A percentile compares a stretch with the other conserved stretches of the same genome.
These are phyloP conservation scores for Paragorgia papillata DNA, from an alignment of 92 coral and sea anemone genomes.

Conservation along the genomic window DNA sequence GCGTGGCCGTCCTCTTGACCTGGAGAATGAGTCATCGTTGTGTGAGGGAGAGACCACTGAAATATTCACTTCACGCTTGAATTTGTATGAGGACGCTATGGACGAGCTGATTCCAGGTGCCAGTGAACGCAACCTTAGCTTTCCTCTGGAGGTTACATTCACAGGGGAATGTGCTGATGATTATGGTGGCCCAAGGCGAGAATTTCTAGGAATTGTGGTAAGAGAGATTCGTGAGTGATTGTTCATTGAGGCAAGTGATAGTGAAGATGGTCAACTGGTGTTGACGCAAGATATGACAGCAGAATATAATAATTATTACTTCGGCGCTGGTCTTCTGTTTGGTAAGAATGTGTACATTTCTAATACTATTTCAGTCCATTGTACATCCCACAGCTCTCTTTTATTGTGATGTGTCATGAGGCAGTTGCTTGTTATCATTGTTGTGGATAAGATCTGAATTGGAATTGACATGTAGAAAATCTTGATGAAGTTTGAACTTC, in stretches of 20 bases:
- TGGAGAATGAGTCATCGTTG: constrained; percentile 11
- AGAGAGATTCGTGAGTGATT: no score
- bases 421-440: no score
- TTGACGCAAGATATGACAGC: constrained; percentile 14
- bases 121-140: no score
- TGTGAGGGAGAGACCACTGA: constrained; percentile 50
- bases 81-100: constrained; percentile 45
- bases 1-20: constrained; percentile 51
- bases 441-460: neutral
- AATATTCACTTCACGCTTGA: constrained; percentile 35
- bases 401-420: no score
- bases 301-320: constrained; percentile 24
- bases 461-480: neutral
- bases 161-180: constrained; percentile 56
- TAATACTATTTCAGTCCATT: no score
- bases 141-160: constrained; percentile 53
- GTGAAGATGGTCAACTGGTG: constrained; percentile 24
- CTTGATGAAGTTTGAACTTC: neutral
- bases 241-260: no score
- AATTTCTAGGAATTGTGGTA: constrained; percentile 55
- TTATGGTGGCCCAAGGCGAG: constrained; percentile 30
- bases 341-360: constrained; percentile 31
- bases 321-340: constrained; percentile 54
- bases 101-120: no score
- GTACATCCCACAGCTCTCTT: neutral